Percentiles rank a stretch among this genome's conserved stretches.
Conservation (phyloP, 2,797 vertebrate species). For the Percopsis omiscomaycus region DNA sequence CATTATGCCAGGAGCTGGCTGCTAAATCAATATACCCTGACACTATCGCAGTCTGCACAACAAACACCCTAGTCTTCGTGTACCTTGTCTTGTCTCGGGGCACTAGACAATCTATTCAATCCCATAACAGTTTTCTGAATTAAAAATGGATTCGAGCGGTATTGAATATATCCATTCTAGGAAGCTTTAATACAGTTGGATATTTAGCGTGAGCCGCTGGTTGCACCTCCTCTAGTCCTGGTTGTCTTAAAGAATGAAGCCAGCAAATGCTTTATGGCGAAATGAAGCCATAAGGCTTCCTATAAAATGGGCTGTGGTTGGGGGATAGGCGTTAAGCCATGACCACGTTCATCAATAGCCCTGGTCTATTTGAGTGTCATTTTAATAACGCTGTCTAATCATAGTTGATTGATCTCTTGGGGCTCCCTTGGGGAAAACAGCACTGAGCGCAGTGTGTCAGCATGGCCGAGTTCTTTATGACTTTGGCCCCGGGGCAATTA, state of each 20-base stretch:
- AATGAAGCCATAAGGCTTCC: constrained; percentile 24
- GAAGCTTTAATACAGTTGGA: constrained; percentile 7
- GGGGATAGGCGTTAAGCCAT: constrained; percentile 25
- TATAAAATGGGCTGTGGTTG: constrained; percentile 29
- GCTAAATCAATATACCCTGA: constrained; percentile 74
- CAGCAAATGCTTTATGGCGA: constrained; percentile 19
- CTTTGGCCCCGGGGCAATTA: constrained; percentile 47
- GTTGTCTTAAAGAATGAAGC: constrained; percentile 26
- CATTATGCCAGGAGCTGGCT: constrained; percentile 65
- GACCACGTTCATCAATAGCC: constrained; percentile 51
- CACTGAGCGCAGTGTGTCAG: constrained; percentile 16
- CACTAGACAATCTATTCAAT: constrained; percentile 28
- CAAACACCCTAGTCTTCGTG: constrained; percentile 51
- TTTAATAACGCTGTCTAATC: constrained; percentile 58
- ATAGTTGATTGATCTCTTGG: constrained; percentile 49
- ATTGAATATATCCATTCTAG: constrained; percentile 14
- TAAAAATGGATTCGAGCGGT: constrained; percentile 18
- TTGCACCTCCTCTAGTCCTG: constrained; percentile 13
- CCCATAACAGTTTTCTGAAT: constrained; percentile 13
- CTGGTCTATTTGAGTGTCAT: constrained; percentile 40
- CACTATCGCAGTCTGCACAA: constrained; percentile 52
- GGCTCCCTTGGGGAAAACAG: constrained; percentile 28
- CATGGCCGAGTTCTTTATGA: constrained; percentile 41
- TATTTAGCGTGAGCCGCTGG: constrained; percentile 9
- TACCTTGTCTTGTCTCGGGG: constrained; percentile 47